Conservation (phyloP, 2,113 vertebrate genomes). For the Cygnus atratus region DNA sequence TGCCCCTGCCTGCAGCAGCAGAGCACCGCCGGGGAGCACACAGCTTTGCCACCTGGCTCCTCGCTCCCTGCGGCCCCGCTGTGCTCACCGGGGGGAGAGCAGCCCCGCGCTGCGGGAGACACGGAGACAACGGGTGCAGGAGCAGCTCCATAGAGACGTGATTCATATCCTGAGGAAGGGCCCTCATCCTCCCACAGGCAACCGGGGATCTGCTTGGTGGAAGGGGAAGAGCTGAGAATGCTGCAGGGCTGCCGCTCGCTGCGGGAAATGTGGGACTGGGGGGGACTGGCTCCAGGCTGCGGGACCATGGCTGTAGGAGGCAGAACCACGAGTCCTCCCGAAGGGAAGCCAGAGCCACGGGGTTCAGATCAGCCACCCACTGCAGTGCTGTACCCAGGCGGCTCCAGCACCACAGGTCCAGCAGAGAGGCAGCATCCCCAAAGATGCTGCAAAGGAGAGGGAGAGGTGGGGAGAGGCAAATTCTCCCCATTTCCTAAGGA, state of each 20-base stretch:
- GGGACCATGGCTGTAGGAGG: accelerated
- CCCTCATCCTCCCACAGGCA: constrained; percentile 7
- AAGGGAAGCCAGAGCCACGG: accelerated
- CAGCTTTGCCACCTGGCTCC: too few species aligned
- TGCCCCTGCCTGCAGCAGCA: not conserved
- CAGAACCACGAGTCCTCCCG: accelerated
- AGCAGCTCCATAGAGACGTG: not conserved
- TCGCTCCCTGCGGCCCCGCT: not conserved
- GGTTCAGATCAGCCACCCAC: not conserved
- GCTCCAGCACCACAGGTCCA: not conserved
- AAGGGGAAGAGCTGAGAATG: not conserved
- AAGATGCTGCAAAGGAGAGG: too few species aligned
- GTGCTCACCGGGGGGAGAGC: not conserved
- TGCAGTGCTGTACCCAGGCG: accelerated
- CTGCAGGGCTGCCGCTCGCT: not conserved
- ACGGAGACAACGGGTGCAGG: not conserved
- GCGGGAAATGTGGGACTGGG: accelerated
- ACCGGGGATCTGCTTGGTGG: not conserved
- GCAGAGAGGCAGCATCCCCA: not conserved
- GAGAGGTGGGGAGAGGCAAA: accelerated
- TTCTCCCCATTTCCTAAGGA: accelerated
- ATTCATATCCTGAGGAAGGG: constrained; percentile 60
- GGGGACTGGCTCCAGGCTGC: accelerated
- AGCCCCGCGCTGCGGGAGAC: accelerated
- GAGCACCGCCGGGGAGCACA: not conserved